Conservation (phyloP, 2,113 vertebrate genomes). For the Carassius auratus region DNA sequence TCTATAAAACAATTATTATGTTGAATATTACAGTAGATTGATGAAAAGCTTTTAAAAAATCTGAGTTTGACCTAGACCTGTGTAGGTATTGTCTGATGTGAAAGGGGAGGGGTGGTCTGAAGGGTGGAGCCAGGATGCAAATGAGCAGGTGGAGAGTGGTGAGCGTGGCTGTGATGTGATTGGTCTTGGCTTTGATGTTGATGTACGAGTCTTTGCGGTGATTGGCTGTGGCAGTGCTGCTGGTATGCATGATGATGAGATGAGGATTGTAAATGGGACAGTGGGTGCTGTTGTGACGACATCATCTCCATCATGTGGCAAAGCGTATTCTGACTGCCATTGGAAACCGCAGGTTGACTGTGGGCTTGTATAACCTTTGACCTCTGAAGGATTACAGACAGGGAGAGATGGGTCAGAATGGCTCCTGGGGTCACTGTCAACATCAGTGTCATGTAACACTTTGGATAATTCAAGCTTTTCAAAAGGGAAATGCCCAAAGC, state of each 20-base stretch:
- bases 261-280: slow-evolving; percentile 83
- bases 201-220: slow-evolving; percentile 82
- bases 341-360: slow-evolving; percentile 81
- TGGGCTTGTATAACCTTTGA: slow-evolving; percentile 81
- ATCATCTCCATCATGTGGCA: slow-evolving; percentile 97
- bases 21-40: background rate
- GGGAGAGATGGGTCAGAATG: slow-evolving; percentile 2
- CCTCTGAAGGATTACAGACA: slow-evolving; percentile 75
- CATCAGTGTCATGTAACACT: background rate
- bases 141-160: slow-evolving; percentile 87
- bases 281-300: slow-evolving; percentile 86
- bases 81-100: slow-evolving; percentile 82
- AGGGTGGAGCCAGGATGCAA: slow-evolving; percentile 81
- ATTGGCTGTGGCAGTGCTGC: slow-evolving; percentile 86
- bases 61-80: slow-evolving; percentile 77
- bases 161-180: slow-evolving; percentile 79
- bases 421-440: background rate
- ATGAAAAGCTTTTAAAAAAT: slow-evolving; percentile 38
- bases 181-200: slow-evolving; percentile 85
- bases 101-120: slow-evolving; percentile 83
- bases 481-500: background rate
- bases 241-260: slow-evolving; percentile 79
- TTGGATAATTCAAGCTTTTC: background rate
- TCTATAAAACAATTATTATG: slow-evolving; percentile 52
- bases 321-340: slow-evolving; percentile 87